phyloP scores from a whole-genome alignment of 2,888 invertebrate genomes.

The Chrysina gloriosa region DNA sequence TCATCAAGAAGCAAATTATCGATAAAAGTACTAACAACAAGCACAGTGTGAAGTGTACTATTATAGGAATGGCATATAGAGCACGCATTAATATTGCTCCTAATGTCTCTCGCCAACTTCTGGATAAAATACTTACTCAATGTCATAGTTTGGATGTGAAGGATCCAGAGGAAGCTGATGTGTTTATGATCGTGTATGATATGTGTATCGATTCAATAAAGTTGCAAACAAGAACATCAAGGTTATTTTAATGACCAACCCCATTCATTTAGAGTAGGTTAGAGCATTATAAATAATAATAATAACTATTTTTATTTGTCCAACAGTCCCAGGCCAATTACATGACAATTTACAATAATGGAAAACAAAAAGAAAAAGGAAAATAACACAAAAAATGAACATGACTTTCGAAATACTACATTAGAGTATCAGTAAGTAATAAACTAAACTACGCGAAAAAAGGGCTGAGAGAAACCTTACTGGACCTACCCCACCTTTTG shows the following conservation, averaged over 20 bases:
- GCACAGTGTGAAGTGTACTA: constrained; percentile 54
- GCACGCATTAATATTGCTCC: constrained; percentile 62
- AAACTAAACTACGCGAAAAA: too few species aligned
- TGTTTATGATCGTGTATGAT: constrained; percentile 85
- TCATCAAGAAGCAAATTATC: constrained; percentile 53
- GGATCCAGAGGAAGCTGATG: constrained; percentile 78
- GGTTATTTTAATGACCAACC: constrained; percentile 27
- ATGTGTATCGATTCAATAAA: constrained; percentile 70
- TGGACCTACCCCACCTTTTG: too few species aligned
- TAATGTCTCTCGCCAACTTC: constrained; percentile 48
- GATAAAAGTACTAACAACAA: constrained; percentile 58
- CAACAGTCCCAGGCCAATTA: too few species aligned
- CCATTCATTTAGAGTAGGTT: constrained; percentile 39
- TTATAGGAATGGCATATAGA: constrained; percentile 61
- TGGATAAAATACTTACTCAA: constrained; percentile 19
- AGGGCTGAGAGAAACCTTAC: too few species aligned
- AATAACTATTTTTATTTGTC: too few species aligned
- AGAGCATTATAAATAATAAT: constrained; percentile 74
- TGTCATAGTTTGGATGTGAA: constrained; percentile 27
- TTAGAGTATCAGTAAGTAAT: too few species aligned
- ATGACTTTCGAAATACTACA: too few species aligned
- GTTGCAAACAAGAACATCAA: constrained; percentile 36
- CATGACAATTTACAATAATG: too few species aligned
- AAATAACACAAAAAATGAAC: too few species aligned
- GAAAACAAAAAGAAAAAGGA: too few species aligned